phyloP scores from a whole-genome alignment of 2,113 vertebrate species.

The Peucedramus taeniatus region DNA sequence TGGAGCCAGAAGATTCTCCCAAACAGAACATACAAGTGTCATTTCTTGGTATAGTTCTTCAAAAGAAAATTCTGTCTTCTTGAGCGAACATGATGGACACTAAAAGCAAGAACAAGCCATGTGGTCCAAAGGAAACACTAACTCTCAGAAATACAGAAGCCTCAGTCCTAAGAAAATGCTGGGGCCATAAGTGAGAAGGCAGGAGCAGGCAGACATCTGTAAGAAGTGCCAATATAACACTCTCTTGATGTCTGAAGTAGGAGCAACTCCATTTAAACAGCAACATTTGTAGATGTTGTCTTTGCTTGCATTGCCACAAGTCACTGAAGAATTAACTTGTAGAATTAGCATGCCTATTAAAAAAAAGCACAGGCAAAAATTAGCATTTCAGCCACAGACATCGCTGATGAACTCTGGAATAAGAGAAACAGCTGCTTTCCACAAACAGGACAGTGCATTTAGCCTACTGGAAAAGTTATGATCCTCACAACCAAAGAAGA shows the following conservation, averaged over 20 bases:
- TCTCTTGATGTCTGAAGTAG: not conserved
- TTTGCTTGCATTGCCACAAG: not conserved
- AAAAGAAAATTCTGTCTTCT: not conserved
- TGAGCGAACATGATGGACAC: not conserved
- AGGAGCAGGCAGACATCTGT: not conserved
- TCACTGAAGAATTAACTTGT: not conserved
- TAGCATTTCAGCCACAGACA: not conserved
- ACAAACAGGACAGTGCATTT: not conserved
- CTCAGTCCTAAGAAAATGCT: not conserved
- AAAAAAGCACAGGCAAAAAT: not conserved
- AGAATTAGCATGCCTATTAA: not conserved
- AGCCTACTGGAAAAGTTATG: not conserved
- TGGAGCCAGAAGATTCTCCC: not conserved
- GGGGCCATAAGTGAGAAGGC: not conserved
- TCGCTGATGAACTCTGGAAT: not conserved
- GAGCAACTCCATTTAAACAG: not conserved
- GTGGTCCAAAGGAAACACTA: not conserved
- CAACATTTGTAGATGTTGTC: not conserved
- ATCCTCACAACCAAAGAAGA: not conserved
- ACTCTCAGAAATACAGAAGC: not conserved
- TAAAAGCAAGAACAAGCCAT: not conserved
- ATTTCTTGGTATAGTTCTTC: not conserved
- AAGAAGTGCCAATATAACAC: not conserved
- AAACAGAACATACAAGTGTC: not conserved
- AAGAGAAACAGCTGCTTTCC: not conserved